phyloP scores from a whole-genome alignment of 1,140 invertebrate genomes.

The Scylla paramamosain region DNA sequence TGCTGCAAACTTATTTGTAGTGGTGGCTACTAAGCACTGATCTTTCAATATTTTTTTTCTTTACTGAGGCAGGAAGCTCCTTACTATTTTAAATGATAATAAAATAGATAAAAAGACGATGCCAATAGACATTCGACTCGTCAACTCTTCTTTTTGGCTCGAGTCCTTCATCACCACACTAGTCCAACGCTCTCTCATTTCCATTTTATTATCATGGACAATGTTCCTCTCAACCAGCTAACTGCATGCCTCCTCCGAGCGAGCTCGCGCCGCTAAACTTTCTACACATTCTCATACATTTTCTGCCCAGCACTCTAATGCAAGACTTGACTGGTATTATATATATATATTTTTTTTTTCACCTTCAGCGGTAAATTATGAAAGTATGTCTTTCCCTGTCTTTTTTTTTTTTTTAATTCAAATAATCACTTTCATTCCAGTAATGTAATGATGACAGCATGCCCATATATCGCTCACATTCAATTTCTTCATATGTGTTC shows the following conservation, averaged over 20 bases:
- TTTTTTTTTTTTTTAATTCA: background rate
- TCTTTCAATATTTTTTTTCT: background rate
- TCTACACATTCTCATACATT: background rate
- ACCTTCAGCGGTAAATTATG: background rate
- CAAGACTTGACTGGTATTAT: background rate
- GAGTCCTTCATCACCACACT: background rate
- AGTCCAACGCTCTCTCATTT: background rate
- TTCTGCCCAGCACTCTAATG: background rate
- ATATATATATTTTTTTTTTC: too few species aligned
- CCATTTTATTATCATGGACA: slow-evolving; percentile 5
- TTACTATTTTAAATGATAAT: background rate
- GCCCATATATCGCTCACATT: too few species aligned
- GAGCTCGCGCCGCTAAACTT: background rate
- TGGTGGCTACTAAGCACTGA: too few species aligned
- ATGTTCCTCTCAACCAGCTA: background rate
- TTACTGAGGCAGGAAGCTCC: background rate
- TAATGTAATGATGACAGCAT: too few species aligned
- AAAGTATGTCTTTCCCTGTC: background rate
- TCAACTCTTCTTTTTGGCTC: background rate
- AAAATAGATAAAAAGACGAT: background rate
- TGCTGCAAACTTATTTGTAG: too few species aligned
- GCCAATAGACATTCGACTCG: background rate
- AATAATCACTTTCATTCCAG: too few species aligned
- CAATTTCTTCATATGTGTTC: too few species aligned
- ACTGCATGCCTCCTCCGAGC: background rate